Conservation (phyloP, 2,797 vertebrate species). For the Sebastes glaucus region DNA sequence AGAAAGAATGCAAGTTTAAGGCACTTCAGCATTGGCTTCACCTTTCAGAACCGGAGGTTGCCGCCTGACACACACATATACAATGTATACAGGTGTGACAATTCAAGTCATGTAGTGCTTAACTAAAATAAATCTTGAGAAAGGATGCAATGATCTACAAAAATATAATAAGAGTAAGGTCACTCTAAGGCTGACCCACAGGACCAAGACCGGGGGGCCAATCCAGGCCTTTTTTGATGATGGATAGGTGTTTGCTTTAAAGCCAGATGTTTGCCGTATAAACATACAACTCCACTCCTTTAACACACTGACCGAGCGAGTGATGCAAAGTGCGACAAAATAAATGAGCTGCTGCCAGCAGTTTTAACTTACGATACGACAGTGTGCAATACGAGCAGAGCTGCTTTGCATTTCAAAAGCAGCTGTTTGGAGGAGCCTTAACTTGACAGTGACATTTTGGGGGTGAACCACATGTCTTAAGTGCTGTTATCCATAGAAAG, state of each 20-base stretch:
- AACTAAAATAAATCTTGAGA: neutral
- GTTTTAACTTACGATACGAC: neutral
- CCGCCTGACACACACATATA: too few species aligned
- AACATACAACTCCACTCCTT: neutral
- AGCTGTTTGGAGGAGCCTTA: neutral
- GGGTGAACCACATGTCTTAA: conserved; percentile 2
- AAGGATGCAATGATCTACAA: neutral
- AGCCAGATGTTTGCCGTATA: neutral
- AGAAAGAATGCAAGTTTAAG: neutral
- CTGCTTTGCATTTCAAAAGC: neutral
- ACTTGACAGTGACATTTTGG: neutral
- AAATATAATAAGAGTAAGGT: neutral
- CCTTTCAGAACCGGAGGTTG: neutral
- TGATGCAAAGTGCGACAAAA: neutral
- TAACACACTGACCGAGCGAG: neutral
- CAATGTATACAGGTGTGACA: neutral
- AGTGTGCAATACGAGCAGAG: neutral
- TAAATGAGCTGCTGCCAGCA: neutral
- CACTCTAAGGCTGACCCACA: neutral
- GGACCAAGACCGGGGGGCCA: neutral
- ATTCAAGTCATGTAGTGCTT: neutral
- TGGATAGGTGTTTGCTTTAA: neutral
- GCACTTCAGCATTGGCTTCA: neutral
- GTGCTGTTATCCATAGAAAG: neutral
- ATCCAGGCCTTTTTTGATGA: neutral